Evolutionary conservation across 23 tunicate genomes (phyloP).

Genomic region (Phallusia fumigata): DNA sequence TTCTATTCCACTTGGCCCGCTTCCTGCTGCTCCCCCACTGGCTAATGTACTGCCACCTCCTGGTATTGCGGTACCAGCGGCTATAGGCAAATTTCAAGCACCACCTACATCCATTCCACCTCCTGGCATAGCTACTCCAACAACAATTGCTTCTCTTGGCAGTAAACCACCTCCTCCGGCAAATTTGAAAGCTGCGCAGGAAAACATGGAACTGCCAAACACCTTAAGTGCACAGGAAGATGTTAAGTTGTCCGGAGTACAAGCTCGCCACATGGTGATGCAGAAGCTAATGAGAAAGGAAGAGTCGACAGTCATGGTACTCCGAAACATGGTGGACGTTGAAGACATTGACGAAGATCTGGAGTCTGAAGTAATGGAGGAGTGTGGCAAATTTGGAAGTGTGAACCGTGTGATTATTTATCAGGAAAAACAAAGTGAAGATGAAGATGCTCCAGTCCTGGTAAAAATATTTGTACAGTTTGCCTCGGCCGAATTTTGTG

Average conservation of each 20-base stretch:
- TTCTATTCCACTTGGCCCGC: neutral
- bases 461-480: constrained; percentile 89
- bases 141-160: constrained; percentile 26
- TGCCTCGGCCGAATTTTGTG: constrained; percentile 20
- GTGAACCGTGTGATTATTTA: constrained; percentile 85
- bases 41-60: constrained; percentile 26
- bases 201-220: constrained; percentile 66
- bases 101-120: constrained; percentile 37
- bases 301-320: constrained; percentile 54
- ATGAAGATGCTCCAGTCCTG: constrained; percentile 49
- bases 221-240: constrained; percentile 76
- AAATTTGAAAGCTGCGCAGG: constrained; percentile 20
- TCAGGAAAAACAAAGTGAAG: constrained; percentile 80
- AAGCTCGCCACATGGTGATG: constrained; percentile 73
- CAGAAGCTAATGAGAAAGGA: constrained; percentile 63
- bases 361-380: constrained; percentile 86
- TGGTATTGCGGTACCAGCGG: constrained; percentile 28
- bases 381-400: constrained; percentile 78
- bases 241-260: constrained; percentile 59
- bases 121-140: constrained; percentile 56
- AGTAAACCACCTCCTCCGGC: constrained; percentile 22
- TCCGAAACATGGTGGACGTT: constrained; percentile 77
- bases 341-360: constrained; percentile 79
- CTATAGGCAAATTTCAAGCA: neutral
- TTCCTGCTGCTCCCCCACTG: constrained; percentile 2